Percentiles rank a stretch among this genome's conserved stretches.
Conservation (phyloP, 2,113 vertebrate species). For the Equus przewalskii region DNA sequence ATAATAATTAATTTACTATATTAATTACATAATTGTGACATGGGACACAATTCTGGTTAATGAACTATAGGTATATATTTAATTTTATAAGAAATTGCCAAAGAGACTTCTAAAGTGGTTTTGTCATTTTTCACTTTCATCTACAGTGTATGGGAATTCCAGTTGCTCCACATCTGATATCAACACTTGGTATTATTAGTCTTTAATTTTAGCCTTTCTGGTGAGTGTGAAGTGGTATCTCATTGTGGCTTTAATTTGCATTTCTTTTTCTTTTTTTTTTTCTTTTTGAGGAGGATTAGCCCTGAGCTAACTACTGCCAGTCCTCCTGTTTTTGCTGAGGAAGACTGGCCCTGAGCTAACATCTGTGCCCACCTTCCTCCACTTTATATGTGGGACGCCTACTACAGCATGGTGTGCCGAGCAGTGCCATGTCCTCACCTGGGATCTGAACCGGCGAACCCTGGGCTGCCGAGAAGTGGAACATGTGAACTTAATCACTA, state of each 20-base stretch:
- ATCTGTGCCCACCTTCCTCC: too few species aligned
- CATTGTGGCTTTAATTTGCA: neutral
- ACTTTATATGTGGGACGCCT: too few species aligned
- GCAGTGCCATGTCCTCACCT: too few species aligned
- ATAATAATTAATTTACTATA: neutral
- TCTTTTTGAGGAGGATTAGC: too few species aligned
- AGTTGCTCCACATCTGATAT: neutral
- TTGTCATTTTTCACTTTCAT: neutral
- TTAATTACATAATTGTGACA: neutral
- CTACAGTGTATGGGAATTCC: neutral
- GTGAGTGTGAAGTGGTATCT: neutral
- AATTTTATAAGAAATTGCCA: neutral
- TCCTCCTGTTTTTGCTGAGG: too few species aligned
- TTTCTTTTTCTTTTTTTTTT: neutral
- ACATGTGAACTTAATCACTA: too few species aligned
- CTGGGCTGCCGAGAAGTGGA: too few species aligned
- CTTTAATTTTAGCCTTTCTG: conserved; percentile 4
- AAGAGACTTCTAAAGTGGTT: neutral
- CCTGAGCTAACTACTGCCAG: too few species aligned
- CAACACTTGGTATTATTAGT: neutral
- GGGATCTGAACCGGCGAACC: too few species aligned
- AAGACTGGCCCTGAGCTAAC: too few species aligned
- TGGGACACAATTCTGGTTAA: neutral
- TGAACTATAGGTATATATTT: neutral
- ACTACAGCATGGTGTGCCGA: too few species aligned